Base-by-base conservation (phyloP, 1,140 invertebrate species). In the Pogonomyrmex barbatus region DNA sequence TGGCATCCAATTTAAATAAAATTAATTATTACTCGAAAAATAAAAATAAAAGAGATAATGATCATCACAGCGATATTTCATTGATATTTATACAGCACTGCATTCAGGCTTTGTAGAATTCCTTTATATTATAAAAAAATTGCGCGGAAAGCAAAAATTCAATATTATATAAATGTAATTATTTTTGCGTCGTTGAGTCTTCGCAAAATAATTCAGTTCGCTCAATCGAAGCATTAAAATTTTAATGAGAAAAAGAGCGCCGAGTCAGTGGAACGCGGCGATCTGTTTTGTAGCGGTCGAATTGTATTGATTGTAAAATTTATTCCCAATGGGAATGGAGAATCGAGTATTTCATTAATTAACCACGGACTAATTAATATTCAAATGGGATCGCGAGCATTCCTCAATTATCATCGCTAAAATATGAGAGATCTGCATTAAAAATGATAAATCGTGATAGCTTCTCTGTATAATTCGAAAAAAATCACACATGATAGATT, bases 261-360 rank as follows among this genome's bases (percentile, higher is more conserved):
- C 17, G 52, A 39, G 6, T 67, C 39, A 73, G 47, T 73, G 52
- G 30, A 73, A 82, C 52, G 68, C 12, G 42, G 33, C 47, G 36
- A 47, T 54, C 30, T 47, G 79, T 83, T 83, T 83, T 73, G 58
- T 83, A 47, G 17, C 68, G 50, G 63, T 81, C 8, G 68, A 73
- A 83, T 73, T 73, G 79, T 60, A 42, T 39, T 68, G 79, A 83
- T 81, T 71, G 68, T 83, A 83, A 83, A 83, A 83, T 83, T 83
- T 73, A 83, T 83, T 83, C 24, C 24, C 56, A 83, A 83, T 52
- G 12, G 10, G 42, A 73, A 47, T 73, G 79, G 54, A 70, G 47
- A 83, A 83, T 75, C 33, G 54, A 58, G 45, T 75, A 75, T 83
- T 83, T 75, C 79, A 83, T 83, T 83, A 83, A 83, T 83, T 83